Evolutionary conservation across 2,888 invertebrate genomes (phyloP), one percentile per base, ranked within the genome.

Genomic region (Gibbula magus): DNA sequence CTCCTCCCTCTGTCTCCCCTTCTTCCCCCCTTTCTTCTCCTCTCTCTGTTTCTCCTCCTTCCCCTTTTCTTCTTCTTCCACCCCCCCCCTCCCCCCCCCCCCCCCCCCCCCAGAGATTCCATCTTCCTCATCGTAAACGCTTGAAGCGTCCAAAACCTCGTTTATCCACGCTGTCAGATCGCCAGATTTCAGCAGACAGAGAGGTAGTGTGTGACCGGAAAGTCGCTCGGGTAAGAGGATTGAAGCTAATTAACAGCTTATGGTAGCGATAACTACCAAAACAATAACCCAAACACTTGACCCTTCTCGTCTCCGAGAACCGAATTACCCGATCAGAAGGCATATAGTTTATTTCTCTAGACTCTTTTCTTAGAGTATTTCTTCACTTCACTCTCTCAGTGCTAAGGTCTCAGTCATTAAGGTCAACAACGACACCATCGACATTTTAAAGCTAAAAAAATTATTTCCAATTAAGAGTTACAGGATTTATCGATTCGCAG

Each of bases 221-320:
- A 35, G 39, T 70, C 5, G 45, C 45, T 13, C 20, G 35, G 5
- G 35, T 39, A 70, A 70, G 70, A 70, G 70, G 70, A 70, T 70
- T 70, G 35, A 20, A 35, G 35, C 29, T 70, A 32, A 70, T 70
- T 70, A 70, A 32, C 25, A 35, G 35, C 70, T 70, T 70, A 70
- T 20, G 35, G 70, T 18, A n/a, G n/a, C 35, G 70, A 35, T 70
- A 70, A 70, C 35, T 70, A 70, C 70, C 70, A 32, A 70, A 70
- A 70, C 70, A 70, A 70, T 70, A 70, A 35, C 35, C 29, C 70
- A 35, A 70, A 39, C 20, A 70, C 70, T 20, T 35, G 29, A 29
- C 61, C 61, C 5, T 25, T 29, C 61, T 25, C 29, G 61, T 16
- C 61, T 10, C 13, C 10, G 61, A 61, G 18, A 61, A 35, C 35